These are phyloP conservation scores for Semotilus atromaculatus DNA, from an alignment of 2,797 vertebrate genomes.

Conservation along the genomic window DNA sequence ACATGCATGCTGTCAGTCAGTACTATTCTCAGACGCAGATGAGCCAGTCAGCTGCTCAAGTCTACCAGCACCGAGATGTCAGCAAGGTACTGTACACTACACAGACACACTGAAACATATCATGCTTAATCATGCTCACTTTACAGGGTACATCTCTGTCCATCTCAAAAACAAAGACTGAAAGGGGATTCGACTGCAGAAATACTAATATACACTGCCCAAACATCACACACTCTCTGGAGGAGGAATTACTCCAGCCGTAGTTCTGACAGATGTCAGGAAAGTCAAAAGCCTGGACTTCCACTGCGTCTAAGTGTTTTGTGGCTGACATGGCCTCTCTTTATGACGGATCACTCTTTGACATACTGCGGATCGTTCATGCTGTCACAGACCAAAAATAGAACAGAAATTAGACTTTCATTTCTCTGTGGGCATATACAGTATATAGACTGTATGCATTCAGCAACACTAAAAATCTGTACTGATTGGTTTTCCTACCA, in stretches of 20 bases:
- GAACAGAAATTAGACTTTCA: slow-evolving; percentile 10
- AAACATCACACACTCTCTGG: not conserved
- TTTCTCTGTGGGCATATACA: slow-evolving; percentile 9
- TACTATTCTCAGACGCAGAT: slow-evolving; percentile 81
- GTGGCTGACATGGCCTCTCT: not conserved
- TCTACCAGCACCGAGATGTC: slow-evolving; percentile 70
- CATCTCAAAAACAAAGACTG: not conserved
- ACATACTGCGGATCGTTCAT: slow-evolving; percentile 3
- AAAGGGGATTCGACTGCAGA: not conserved
- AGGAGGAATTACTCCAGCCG: not conserved
- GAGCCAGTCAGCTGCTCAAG: slow-evolving; percentile 70
- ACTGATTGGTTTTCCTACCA: not conserved
- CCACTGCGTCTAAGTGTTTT: slow-evolving; percentile 23
- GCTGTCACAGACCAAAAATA: slow-evolving; percentile 33
- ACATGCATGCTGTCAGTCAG: slow-evolving; percentile 83
- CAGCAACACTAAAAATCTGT: not conserved
- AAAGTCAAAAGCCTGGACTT: slow-evolving; percentile 12
- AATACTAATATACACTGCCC: not conserved
- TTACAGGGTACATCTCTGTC: not conserved
- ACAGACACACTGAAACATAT: slow-evolving; percentile 19
- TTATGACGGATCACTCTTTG: slow-evolving; percentile 2
- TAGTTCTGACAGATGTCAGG: too few relatives aligned
- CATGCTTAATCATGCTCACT: slow-evolving; percentile 12
- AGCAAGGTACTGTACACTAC: slow-evolving; percentile 72
- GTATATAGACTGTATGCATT: not conserved